These are phyloP conservation scores for Huso huso DNA, from an alignment of 2,797 vertebrate genomes.

Conservation along the genomic window DNA sequence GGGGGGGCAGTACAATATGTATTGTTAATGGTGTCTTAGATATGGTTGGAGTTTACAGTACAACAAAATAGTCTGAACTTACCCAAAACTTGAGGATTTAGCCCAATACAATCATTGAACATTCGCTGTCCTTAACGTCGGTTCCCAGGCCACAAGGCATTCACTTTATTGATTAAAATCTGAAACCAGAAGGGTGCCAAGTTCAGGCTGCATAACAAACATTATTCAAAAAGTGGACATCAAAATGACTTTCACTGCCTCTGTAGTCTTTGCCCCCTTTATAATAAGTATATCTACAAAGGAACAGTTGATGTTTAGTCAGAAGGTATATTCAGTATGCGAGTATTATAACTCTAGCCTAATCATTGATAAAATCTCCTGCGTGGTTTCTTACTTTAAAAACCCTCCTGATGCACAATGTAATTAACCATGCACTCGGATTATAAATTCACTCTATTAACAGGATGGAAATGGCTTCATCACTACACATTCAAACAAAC, in stretches of 20 bases:
- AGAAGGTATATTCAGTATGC: too few species aligned
- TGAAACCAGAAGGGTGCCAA: not conserved
- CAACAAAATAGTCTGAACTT: too few species aligned
- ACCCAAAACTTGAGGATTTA: too few species aligned
- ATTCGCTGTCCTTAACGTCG: too few species aligned
- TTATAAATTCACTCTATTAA: conserved; percentile 20
- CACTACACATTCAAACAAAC: conserved; percentile 40
- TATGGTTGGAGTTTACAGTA: too few species aligned
- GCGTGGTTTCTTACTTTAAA: too few species aligned
- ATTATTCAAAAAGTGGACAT: not conserved
- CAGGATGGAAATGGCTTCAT: conserved; percentile 33
- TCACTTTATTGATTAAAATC: conserved; percentile 1
- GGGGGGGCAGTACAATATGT: too few species aligned
- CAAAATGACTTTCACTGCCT: not conserved
- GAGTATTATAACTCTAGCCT: too few species aligned
- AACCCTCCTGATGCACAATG: not conserved
- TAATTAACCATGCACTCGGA: not conserved
- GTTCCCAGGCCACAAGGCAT: not conserved
- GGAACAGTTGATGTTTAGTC: too few species aligned
- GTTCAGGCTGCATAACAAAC: not conserved
- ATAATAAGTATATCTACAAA: not conserved
- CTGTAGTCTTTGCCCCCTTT: not conserved
- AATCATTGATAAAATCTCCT: too few species aligned
- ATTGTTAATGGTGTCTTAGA: too few species aligned
- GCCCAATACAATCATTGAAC: too few species aligned